Conservation (phyloP, 53 echinoderm and acorn worm species). For the Stichopus horrens region DNA sequence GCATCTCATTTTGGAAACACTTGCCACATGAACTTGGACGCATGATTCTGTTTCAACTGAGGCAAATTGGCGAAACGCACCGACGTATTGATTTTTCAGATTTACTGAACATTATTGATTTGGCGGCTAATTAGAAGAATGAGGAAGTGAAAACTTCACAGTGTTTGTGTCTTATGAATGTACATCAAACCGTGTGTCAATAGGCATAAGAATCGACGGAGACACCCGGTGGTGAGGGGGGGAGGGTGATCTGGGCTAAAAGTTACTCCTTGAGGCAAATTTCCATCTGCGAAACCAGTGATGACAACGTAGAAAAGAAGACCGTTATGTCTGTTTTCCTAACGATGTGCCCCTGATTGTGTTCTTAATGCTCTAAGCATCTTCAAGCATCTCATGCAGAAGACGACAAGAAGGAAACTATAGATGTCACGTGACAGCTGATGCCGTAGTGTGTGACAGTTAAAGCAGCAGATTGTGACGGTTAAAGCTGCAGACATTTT, state of each 20-base stretch:
- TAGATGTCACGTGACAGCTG: background rate
- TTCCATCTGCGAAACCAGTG: background rate
- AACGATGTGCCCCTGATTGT: conserved; percentile 18
- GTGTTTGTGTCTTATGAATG: conserved; percentile 43
- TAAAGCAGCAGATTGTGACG: too few relatives aligned
- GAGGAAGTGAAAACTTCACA: conserved; percentile 70
- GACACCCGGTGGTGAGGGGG: background rate
- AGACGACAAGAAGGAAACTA: conserved; percentile 2
- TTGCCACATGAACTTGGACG: conserved; percentile 47
- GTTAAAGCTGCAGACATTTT: too few relatives aligned
- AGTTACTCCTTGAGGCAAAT: conserved; percentile 36
- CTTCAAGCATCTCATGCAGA: conserved; percentile 7
- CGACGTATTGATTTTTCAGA: conserved; percentile 80
- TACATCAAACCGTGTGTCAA: conserved; percentile 43
- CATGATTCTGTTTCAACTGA: conserved; percentile 44
- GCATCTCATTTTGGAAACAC: conserved; percentile 46
- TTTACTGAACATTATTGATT: conserved; percentile 98
- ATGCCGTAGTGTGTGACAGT: background rate
- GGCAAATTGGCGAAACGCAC: conserved; percentile 68
- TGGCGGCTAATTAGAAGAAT: conserved; percentile 94
- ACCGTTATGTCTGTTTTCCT: conserved; percentile 10
- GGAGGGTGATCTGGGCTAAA: conserved; percentile 37
- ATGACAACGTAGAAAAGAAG: background rate
- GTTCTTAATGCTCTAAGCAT: conserved; percentile 18
- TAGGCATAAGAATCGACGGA: conserved; percentile 32